Conservation (phyloP, 1,140 invertebrate species). For the Brachionus rubens region DNA sequence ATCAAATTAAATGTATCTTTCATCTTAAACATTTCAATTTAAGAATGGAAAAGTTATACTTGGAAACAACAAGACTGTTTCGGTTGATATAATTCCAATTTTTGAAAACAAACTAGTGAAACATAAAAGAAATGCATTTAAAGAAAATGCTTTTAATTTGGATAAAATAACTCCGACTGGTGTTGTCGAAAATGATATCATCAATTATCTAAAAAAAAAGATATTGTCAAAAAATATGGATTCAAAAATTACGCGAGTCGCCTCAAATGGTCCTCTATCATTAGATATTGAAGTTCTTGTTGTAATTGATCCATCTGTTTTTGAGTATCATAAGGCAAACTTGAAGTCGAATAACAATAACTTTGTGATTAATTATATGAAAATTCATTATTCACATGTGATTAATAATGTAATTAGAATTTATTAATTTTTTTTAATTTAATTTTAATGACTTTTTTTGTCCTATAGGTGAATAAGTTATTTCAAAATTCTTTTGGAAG, state of each 20-base stretch:
- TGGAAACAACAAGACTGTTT: neutral
- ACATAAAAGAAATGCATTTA: neutral
- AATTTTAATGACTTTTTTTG: neutral
- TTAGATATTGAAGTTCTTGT: neutral
- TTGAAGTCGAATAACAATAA: neutral
- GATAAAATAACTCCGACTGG: neutral
- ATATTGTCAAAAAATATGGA: neutral
- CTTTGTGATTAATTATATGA: neutral
- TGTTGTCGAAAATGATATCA: neutral
- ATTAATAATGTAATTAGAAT: neutral
- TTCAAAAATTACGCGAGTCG: neutral
- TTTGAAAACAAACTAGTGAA: neutral
- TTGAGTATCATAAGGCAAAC: neutral
- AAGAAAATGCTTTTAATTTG: neutral
- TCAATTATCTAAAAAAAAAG: neutral
- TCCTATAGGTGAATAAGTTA: neutral
- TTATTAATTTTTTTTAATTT: neutral
- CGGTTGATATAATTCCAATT: neutral
- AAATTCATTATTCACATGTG: conserved; percentile 15
- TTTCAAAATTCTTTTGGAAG: neutral
- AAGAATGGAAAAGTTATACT: neutral
- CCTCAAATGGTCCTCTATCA: neutral
- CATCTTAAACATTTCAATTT: neutral
- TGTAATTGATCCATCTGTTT: neutral
- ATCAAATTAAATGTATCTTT: neutral